phyloP scores from a whole-genome alignment of 2,113 vertebrate genomes.

The Montifringilla adamsi region DNA sequence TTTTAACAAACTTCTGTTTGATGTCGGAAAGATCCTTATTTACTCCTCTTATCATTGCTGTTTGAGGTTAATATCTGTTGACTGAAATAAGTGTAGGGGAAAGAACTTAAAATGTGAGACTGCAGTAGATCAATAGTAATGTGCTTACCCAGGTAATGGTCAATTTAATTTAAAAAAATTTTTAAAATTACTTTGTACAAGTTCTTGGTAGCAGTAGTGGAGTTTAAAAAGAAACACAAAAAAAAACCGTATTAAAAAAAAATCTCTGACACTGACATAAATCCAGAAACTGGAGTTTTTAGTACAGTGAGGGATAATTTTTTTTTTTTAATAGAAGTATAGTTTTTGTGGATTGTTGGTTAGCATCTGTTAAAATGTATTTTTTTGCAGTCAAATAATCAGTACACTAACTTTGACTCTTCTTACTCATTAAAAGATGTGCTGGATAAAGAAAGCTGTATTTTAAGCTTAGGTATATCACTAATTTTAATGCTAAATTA shows the following conservation, averaged over 20 bases:
- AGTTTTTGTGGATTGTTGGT: neutral
- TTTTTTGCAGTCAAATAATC: neutral
- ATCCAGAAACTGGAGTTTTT: neutral
- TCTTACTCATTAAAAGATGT: neutral
- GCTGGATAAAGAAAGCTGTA: neutral
- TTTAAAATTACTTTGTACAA: neutral
- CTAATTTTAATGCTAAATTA: neutral
- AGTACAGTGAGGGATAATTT: neutral
- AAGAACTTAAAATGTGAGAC: neutral
- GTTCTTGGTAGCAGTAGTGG: neutral
- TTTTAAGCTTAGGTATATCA: neutral
- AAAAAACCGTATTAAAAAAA: too few relatives aligned
- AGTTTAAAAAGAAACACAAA: neutral
- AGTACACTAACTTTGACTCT: neutral
- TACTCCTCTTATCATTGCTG: neutral
- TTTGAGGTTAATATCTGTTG: neutral
- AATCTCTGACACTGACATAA: fast-evolving
- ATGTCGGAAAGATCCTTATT: neutral
- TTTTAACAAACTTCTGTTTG: neutral
- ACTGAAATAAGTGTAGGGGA: neutral
- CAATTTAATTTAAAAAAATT: neutral
- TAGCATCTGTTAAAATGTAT: neutral
- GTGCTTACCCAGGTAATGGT: neutral
- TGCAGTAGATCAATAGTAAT: neutral
- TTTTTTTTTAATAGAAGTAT: neutral